These are phyloP conservation scores for Pavo muticus DNA, from an alignment of 2,113 vertebrate species.

Conservation along the genomic window DNA sequence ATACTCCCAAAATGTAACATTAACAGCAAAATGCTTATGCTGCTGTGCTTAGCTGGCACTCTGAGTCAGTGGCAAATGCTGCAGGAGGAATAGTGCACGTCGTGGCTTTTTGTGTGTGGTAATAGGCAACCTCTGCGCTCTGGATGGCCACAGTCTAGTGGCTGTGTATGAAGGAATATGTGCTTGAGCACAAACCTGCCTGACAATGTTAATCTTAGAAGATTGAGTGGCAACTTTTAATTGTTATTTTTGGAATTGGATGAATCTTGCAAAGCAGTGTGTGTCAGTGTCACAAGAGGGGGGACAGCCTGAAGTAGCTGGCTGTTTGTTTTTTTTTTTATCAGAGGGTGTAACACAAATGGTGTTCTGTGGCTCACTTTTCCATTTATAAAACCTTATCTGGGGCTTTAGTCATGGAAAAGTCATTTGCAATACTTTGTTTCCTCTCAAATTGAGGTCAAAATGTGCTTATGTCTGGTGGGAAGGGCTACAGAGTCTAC, in stretches of 20 bases:
- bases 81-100: neutral
- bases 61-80: neutral
- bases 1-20: neutral
- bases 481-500: neutral
- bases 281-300: neutral
- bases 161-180: neutral
- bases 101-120: neutral
- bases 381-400: constrained; percentile 51
- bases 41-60: neutral
- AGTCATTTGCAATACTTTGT: constrained; percentile 14
- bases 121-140: neutral
- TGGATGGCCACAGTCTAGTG: neutral
- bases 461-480: neutral
- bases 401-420: constrained; percentile 50
- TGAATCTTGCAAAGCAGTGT: neutral
- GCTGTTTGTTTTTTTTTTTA: neutral
- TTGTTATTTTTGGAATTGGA: neutral
- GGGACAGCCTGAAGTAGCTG: neutral
- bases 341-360: neutral
- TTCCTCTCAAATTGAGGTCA: constrained; percentile 25
- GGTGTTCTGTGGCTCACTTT: neutral
- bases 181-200: neutral
- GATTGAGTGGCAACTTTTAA: neutral
- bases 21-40: neutral
- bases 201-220: neutral